These are phyloP conservation scores for Eumerus sabulonum DNA, from an alignment of 2,888 invertebrate species.

Conservation along the genomic window DNA sequence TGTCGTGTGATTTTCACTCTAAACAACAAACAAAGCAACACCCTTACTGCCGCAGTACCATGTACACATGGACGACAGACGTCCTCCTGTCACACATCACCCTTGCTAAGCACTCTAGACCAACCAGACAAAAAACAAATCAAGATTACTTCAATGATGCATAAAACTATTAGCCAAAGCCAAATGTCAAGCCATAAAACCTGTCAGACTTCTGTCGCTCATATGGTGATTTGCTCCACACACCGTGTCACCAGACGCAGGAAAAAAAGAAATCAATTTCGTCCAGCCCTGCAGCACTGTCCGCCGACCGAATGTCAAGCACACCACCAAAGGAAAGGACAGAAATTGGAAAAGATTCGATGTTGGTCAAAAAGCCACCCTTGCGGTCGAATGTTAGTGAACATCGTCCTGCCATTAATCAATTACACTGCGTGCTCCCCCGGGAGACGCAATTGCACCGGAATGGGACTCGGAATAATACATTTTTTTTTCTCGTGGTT, in stretches of 20 bases:
- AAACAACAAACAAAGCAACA: constrained; percentile 63
- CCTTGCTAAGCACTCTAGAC: constrained; percentile 13
- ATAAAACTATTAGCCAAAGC: constrained; percentile 64
- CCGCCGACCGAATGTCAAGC: constrained; percentile 10
- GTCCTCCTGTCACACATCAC: constrained; percentile 21
- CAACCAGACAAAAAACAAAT: constrained; percentile 29
- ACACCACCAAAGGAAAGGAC: constrained; percentile 30
- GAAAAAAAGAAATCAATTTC: constrained; percentile 57
- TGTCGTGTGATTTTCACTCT: constrained; percentile 34
- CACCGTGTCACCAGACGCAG: constrained; percentile 34
- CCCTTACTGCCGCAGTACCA: constrained; percentile 30
- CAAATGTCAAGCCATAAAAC: constrained; percentile 67
- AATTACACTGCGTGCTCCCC: constrained; percentile 73
- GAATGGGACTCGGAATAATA: constrained; percentile 29
- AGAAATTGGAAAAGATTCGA: too few species aligned
- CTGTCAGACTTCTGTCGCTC: constrained; percentile 66
- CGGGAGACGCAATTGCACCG: constrained; percentile 63
- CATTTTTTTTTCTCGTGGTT: constrained; percentile 27
- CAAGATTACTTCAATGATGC: constrained; percentile 56
- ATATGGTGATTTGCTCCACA: constrained; percentile 65
- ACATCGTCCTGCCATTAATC: constrained; percentile 73
- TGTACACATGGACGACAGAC: constrained; percentile 52
- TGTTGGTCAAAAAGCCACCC: constrained; percentile 50
- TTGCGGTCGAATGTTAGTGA: constrained; percentile 56
- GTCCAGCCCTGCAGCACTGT: constrained; percentile 36